These are phyloP conservation scores for Petaurus breviceps DNA, from an alignment of 2,113 vertebrate species.

Conservation along the genomic window DNA sequence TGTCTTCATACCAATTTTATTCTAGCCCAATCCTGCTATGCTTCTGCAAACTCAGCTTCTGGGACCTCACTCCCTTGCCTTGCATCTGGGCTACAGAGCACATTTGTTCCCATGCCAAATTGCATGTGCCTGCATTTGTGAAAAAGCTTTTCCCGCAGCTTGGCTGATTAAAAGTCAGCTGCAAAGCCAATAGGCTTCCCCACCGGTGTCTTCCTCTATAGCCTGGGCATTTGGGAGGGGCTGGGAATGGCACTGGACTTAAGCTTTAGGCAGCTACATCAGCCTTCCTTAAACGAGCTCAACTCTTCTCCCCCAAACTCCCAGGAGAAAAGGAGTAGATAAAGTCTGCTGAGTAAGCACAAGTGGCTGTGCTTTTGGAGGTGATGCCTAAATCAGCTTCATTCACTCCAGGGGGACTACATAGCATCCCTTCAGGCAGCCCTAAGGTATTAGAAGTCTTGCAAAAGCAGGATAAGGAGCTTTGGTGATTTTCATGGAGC, in stretches of 20 bases:
- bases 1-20: background rate
- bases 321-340: background rate
- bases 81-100: background rate
- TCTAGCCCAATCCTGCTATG: background rate
- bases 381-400: background rate
- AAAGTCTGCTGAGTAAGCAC: background rate
- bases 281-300: background rate
- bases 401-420: background rate
- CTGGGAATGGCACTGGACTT: background rate
- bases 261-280: background rate
- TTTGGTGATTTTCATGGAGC: background rate
- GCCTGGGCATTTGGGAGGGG: background rate
- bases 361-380: background rate
- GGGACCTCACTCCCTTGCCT: background rate
- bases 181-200: background rate
- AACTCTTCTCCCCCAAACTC: background rate
- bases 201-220: background rate
- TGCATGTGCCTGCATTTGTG: background rate
- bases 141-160: background rate
- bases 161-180: background rate
- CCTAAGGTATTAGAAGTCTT: background rate
- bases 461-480: background rate
- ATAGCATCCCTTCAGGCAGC: background rate
- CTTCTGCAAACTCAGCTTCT: background rate
- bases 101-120: background rate